Percentiles rank a stretch among this genome's conserved stretches.
Evolutionary conservation across 2,797 vertebrate genomes (phyloP).

Genomic region (Yasuhikotakia modesta): DNA sequence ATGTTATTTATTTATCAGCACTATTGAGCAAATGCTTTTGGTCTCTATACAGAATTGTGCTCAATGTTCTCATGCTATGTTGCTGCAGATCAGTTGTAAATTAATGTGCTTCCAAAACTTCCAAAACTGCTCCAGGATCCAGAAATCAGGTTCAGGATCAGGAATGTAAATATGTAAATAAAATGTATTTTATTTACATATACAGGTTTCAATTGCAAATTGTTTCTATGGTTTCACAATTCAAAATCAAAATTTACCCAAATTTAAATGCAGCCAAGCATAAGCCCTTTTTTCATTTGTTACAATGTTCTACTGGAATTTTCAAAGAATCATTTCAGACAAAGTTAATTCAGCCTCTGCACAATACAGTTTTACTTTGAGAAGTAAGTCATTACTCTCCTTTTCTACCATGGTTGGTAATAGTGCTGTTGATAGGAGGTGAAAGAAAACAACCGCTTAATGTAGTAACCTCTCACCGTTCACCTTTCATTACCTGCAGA

Average conservation of each 20-base stretch:
- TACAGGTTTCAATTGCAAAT: background rate
- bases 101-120: background rate
- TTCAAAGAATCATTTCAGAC: too few species aligned
- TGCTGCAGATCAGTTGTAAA: background rate
- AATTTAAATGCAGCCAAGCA: background rate
- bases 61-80: constrained; percentile 12
- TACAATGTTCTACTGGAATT: too few species aligned
- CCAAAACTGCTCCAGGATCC: constrained; percentile 22
- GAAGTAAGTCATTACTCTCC: too few species aligned
- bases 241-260: background rate
- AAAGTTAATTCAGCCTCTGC: too few species aligned
- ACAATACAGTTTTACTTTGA: background rate
- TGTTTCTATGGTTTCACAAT: background rate
- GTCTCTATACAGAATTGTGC: background rate
- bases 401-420: too few species aligned
- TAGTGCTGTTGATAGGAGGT: background rate
- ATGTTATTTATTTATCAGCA: background rate
- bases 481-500: constrained; percentile 37
- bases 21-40: constrained; percentile 5
- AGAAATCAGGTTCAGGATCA: constrained; percentile 9
- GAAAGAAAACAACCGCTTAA: constrained; percentile 19
- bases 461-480: constrained; percentile 34
- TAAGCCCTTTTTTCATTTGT: too few species aligned
- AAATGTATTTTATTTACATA: background rate
- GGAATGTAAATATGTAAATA: too few species aligned